Percentiles rank a stretch among this genome's conserved stretches.
These are phyloP conservation scores for Ischnus inquisitorius DNA, from an alignment of 2,888 invertebrate genomes.

Conservation along the genomic window DNA sequence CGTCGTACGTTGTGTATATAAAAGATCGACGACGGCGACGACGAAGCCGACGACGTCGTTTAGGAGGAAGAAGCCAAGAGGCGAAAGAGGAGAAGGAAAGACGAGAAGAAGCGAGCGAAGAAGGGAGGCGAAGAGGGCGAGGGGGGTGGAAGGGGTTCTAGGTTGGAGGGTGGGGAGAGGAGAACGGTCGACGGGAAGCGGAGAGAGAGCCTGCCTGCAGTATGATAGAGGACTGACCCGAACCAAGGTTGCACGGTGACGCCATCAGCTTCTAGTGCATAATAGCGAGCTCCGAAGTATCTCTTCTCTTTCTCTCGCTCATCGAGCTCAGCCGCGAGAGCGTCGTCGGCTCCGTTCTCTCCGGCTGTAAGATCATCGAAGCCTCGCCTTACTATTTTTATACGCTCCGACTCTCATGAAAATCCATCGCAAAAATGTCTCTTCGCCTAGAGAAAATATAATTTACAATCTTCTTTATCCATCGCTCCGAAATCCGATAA, in stretches of 20 bases:
- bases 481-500: too few species aligned
- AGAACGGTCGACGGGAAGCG: slow-evolving; percentile 65
- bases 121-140: slow-evolving; percentile 52
- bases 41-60: slow-evolving; percentile 35
- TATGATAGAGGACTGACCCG: slow-evolving; percentile 85
- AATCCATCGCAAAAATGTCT: not conserved
- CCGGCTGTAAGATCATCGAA: slow-evolving; percentile 17
- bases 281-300: slow-evolving; percentile 77
- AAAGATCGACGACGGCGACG: slow-evolving; percentile 40
- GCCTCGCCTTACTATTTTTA: slow-evolving; percentile 38
- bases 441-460: slow-evolving; percentile 1
- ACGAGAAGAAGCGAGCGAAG: slow-evolving; percentile 56
- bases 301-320: slow-evolving; percentile 76
- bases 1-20: not conserved
- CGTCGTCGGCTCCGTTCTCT: slow-evolving; percentile 1
- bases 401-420: not conserved
- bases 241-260: slow-evolving; percentile 85
- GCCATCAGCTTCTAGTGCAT: slow-evolving; percentile 85
- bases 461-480: too few species aligned
- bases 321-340: slow-evolving; percentile 62
- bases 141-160: slow-evolving; percentile 42
- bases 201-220: slow-evolving; percentile 79
- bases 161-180: slow-evolving; percentile 63
- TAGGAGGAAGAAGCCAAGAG: slow-evolving; percentile 27
- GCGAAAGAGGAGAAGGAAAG: slow-evolving; percentile 21